phyloP scores from a whole-genome alignment of 1,140 invertebrate species.

The Macrobrachium rosenbergii region DNA sequence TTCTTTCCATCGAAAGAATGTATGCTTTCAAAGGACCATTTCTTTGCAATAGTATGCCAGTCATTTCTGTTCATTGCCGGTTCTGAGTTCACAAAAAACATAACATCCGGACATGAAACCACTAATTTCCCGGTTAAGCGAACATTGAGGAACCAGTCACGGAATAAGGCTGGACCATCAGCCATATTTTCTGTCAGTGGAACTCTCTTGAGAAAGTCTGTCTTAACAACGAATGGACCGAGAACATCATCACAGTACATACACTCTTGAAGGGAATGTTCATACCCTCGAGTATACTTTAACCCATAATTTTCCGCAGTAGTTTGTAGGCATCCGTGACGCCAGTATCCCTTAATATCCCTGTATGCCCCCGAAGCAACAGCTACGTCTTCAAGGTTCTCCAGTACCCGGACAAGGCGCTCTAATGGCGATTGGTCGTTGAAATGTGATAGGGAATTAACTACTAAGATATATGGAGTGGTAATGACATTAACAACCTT shows the following conservation, averaged over 20 bases:
- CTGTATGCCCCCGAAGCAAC: constrained; percentile 67
- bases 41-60: constrained; percentile 60
- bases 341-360: constrained; percentile 68
- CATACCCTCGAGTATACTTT: constrained; percentile 68
- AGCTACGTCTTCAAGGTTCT: constrained; percentile 48
- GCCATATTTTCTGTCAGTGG: constrained; percentile 64
- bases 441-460: constrained; percentile 66
- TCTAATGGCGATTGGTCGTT: constrained; percentile 66
- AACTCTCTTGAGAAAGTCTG: constrained; percentile 53
- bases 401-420: constrained; percentile 68
- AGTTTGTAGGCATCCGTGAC: constrained; percentile 68
- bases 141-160: constrained; percentile 68
- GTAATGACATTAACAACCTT: constrained; percentile 51
- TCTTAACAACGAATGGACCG: constrained; percentile 68
- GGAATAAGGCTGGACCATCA: constrained; percentile 59
- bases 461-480: constrained; percentile 68
- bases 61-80: constrained; percentile 12
- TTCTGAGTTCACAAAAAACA: constrained; percentile 67
- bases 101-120: constrained; percentile 68
- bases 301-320: constrained; percentile 68
- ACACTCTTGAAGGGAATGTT: constrained; percentile 68
- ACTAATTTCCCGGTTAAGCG: constrained; percentile 48
- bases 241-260: constrained; percentile 69
- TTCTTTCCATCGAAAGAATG: constrained; percentile 43
- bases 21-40: constrained; percentile 65